phyloP scores from a whole-genome alignment of 37 sponge, comb jelly and placozoan genomes.

The Agelas oroides region DNA sequence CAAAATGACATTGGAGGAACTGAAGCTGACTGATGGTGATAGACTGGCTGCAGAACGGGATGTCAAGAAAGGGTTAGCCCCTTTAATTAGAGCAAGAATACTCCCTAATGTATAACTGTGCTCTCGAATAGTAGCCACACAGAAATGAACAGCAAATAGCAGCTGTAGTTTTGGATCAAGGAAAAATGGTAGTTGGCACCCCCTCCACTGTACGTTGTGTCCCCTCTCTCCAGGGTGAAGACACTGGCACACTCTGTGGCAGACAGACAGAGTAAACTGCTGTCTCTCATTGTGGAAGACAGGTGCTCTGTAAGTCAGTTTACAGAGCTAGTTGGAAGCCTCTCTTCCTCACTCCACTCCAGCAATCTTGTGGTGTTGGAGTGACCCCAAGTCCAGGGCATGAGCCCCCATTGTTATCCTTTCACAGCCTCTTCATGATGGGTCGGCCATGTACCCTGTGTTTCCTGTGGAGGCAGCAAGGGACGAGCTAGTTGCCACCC shows the following conservation, averaged over 20 bases:
- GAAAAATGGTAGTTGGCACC: too few relatives aligned
- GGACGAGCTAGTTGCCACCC: conserved; percentile 28
- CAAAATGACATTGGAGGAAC: conserved; percentile 41
- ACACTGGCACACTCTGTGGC: conserved; percentile 76
- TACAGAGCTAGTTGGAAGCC: background rate
- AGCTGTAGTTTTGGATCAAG: too few relatives aligned
- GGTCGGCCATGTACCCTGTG: conserved; percentile 16
- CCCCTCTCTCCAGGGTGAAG: conserved; percentile 57
- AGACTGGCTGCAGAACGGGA: conserved; percentile 60
- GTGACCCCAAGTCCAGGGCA: too few relatives aligned
- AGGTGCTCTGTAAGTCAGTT: conserved; percentile 61
- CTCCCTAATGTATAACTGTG: too few relatives aligned
- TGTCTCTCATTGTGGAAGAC: conserved; percentile 74
- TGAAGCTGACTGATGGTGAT: conserved; percentile 64
- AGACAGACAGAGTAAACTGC: conserved; percentile 63
- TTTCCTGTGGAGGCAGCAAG: conserved; percentile 37
- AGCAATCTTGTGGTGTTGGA: background rate
- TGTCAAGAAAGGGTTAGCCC: conserved; percentile 67
- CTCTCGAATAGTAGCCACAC: too few relatives aligned
- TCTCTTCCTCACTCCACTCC: background rate
- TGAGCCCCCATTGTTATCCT: background rate
- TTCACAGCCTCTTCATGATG: conserved; percentile 3
- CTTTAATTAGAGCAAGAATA: too few relatives aligned
- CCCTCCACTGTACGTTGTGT: too few relatives aligned
- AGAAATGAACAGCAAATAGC: too few relatives aligned